Conservation (phyloP, 2,888 invertebrate genomes). For the Drosophila engyochracea region DNA sequence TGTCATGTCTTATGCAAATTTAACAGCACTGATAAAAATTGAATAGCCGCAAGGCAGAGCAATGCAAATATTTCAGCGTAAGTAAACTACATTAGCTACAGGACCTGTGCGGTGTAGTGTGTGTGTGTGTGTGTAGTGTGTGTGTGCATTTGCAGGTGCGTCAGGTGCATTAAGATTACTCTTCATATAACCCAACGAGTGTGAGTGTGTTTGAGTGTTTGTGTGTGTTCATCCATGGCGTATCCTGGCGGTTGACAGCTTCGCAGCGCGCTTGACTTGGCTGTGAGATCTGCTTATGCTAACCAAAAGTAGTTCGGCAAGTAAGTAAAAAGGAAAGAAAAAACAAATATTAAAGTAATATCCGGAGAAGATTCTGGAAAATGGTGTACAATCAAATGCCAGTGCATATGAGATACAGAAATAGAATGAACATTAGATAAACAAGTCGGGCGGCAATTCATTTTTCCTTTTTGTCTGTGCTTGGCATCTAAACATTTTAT, state of each 20-base stretch:
- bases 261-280: conserved; percentile 59
- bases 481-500: background rate
- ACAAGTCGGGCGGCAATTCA: too few relatives aligned
- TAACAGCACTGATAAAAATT: conserved; percentile 61
- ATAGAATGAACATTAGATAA: background rate
- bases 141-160: conserved; percentile 60
- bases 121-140: conserved; percentile 6
- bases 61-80: conserved; percentile 73
- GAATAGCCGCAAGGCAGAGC: conserved; percentile 49
- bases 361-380: conserved; percentile 29
- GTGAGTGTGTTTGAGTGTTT: conserved; percentile 1
- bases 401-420: conserved; percentile 31
- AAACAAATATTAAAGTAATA: conserved; percentile 26
- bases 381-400: conserved; percentile 45
- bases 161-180: conserved; percentile 64
- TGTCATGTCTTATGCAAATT: conserved; percentile 64
- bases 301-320: conserved; percentile 37
- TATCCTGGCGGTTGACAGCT: conserved; percentile 75
- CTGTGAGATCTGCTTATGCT: conserved; percentile 50
- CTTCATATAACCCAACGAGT: conserved; percentile 13
- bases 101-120: conserved; percentile 14
- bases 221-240: conserved; percentile 22
- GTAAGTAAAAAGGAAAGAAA: background rate
- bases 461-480: background rate
- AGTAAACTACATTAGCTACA: conserved; percentile 76